Conservation (phyloP, 2,888 invertebrate genomes). For the Pristionchus arcanus region DNA sequence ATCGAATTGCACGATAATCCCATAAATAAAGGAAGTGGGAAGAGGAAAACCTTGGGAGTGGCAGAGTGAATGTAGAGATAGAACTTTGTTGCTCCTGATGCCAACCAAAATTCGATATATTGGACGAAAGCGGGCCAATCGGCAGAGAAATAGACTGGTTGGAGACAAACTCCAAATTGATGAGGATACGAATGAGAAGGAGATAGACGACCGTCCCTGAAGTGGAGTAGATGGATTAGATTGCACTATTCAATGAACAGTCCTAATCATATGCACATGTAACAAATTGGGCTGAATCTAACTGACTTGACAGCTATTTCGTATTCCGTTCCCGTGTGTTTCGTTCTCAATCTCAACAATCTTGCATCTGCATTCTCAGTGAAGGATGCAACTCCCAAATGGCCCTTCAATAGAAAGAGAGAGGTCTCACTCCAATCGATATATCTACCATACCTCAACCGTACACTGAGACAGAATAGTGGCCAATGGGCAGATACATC, state of each 20-base stretch:
- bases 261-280: too few relatives aligned
- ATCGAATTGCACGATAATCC: background rate
- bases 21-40: conserved; percentile 14
- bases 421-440: background rate
- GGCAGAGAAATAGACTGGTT: conserved; percentile 49
- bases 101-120: conserved; percentile 53
- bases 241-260: background rate
- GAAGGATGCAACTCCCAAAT: conserved; percentile 40
- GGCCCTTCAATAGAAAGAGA: background rate
- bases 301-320: conserved; percentile 22
- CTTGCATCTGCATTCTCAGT: background rate
- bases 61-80: conserved; percentile 51
- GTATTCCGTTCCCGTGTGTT: conserved; percentile 22
- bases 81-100: conserved; percentile 51
- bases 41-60: conserved; percentile 31
- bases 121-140: conserved; percentile 48
- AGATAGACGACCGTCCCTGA: conserved; percentile 36
- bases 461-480: conserved; percentile 45
- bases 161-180: conserved; percentile 53
- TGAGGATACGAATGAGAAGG: background rate
- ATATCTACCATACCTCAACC: conserved; percentile 25
- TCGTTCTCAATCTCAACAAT: conserved; percentile 28
- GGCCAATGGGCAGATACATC: conserved; percentile 35
- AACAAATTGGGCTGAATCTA: background rate
- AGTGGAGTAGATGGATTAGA: background rate